A percentile compares a stretch with the other conserved stretches of the same genome.
Conservation (phyloP, 2,888 invertebrate species). For the Pandemis corylana region DNA sequence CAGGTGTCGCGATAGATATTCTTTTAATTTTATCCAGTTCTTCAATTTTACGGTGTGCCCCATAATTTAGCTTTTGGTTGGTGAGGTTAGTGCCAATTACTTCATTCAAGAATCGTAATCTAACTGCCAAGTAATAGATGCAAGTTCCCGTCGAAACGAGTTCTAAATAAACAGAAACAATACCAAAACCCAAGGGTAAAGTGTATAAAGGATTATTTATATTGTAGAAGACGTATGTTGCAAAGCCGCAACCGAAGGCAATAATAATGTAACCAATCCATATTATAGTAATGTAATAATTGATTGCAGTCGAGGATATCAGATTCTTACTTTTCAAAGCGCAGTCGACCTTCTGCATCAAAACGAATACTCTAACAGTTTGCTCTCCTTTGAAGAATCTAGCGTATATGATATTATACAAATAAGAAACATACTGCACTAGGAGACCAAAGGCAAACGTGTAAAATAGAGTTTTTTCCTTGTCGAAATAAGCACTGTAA, state of each 20-base stretch:
- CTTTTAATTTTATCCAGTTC: neutral
- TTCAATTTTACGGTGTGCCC: neutral
- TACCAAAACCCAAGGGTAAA: conserved; percentile 44
- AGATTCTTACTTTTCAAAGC: conserved; percentile 17
- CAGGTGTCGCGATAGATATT: neutral
- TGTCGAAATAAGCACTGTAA: conserved; percentile 41
- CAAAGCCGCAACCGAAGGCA: conserved; percentile 46
- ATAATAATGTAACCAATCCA: conserved; percentile 39
- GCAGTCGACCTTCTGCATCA: conserved; percentile 52
- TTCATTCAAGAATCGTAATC: conserved; percentile 50
- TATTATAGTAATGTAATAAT: conserved; percentile 44
- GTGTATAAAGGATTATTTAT: conserved; percentile 46
- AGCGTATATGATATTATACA: conserved; percentile 46
- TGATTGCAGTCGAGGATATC: neutral
- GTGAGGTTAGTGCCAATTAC: conserved; percentile 45
- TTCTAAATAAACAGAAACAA: conserved; percentile 50
- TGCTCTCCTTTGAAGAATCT: conserved; percentile 47
- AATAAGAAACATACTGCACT: conserved; percentile 47
- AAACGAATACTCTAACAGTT: conserved; percentile 47
- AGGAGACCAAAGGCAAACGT: conserved; percentile 39
- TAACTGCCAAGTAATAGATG: conserved; percentile 50
- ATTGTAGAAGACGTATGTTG: conserved; percentile 38
- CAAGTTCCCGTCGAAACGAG: conserved; percentile 46
- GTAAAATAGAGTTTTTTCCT: conserved; percentile 36
- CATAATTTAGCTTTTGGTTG: conserved; percentile 1